Percentiles rank a stretch among this genome's conserved stretches.
These are phyloP conservation scores for Cercocebus atys DNA, from an alignment of 2,113 vertebrate genomes.

Conservation along the genomic window DNA sequence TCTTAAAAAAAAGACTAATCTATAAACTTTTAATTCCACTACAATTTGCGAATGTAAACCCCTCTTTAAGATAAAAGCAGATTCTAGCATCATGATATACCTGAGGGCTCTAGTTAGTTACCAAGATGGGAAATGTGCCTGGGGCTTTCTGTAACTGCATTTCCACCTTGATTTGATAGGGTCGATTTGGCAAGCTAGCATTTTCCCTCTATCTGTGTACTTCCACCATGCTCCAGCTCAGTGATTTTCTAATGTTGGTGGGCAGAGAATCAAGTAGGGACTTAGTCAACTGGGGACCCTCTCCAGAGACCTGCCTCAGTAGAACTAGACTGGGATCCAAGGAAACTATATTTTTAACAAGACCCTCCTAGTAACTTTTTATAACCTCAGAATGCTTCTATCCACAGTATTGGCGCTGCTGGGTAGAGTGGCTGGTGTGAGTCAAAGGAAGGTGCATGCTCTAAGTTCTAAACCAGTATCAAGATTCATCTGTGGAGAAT, in stretches of 20 bases:
- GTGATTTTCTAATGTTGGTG: background rate
- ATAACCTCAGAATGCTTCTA: background rate
- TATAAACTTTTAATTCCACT: background rate
- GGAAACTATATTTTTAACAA: background rate
- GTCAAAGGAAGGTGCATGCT: background rate
- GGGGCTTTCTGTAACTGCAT: background rate
- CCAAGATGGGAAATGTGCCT: background rate
- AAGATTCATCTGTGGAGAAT: background rate
- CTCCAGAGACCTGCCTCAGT: background rate
- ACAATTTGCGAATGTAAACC: background rate
- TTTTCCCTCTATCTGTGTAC: background rate
- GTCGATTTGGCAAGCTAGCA: background rate
- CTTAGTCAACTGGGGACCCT: background rate
- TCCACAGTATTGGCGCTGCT: no score
- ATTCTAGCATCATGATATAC: background rate
- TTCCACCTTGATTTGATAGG: no score
- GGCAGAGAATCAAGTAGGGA: background rate
- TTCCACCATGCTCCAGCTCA: background rate
- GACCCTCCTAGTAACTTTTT: background rate
- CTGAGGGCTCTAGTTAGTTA: background rate
- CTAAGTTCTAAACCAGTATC: background rate
- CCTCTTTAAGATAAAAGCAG: background rate
- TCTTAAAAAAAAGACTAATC: background rate
- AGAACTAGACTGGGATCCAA: background rate
- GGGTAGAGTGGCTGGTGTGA: background rate